phyloP scores from a whole-genome alignment of 2,113 vertebrate species.

The Toxotes jaculatrix region DNA sequence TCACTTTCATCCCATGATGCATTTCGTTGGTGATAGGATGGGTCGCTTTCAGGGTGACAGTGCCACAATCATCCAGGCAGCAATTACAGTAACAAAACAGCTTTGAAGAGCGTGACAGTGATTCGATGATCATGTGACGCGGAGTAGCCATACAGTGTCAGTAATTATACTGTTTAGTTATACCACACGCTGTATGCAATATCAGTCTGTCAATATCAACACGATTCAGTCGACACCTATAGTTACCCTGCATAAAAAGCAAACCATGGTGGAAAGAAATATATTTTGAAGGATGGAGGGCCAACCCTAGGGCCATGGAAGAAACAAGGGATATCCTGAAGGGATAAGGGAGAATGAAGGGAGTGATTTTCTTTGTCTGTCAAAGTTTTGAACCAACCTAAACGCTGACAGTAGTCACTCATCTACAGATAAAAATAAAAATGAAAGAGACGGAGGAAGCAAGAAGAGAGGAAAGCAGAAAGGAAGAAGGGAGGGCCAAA shows the following conservation, averaged over 20 bases:
- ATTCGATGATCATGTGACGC: constrained; percentile 58
- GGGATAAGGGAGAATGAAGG: constrained; percentile 12
- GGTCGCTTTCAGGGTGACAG: constrained; percentile 63
- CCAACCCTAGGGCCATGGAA: not conserved
- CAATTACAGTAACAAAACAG: constrained; percentile 67
- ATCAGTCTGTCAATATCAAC: constrained; percentile 34
- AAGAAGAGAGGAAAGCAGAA: constrained; percentile 15
- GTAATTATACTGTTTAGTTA: constrained; percentile 43
- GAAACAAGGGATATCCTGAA: constrained; percentile 19
- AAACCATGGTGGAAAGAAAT: constrained; percentile 24
- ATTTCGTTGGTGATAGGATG: constrained; percentile 60
- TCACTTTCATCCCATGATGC: constrained; percentile 78
- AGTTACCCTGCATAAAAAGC: not conserved
- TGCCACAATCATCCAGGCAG: constrained; percentile 56
- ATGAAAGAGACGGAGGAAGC: constrained; percentile 43
- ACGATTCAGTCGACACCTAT: constrained; percentile 18
- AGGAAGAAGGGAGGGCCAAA: constrained; percentile 29
- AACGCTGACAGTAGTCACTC: constrained; percentile 51
- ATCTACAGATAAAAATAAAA: constrained; percentile 55
- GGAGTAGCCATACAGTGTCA: constrained; percentile 20
- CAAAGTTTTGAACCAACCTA: constrained; percentile 49
- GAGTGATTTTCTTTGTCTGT: constrained; percentile 47
- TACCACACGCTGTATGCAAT: constrained; percentile 4
- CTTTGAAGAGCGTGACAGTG: constrained; percentile 59
- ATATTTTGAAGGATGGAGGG: constrained; percentile 4